phyloP scores from a whole-genome alignment of 1,140 invertebrate species.

The Zeugodacus cucurbitae region DNA sequence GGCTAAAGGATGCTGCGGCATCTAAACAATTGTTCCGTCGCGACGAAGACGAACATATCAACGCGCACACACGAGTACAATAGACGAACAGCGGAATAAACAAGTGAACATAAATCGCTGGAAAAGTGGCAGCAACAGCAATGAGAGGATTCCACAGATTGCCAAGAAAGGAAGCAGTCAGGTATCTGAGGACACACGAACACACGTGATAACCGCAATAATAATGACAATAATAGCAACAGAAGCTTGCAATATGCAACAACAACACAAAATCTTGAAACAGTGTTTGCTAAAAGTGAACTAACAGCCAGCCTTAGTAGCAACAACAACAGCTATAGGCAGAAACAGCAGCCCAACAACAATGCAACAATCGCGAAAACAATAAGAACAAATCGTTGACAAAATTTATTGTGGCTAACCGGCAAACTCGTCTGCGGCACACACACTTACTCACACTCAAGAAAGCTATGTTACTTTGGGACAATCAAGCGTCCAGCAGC shows the following conservation, averaged over 20 bases:
- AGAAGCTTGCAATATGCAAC: slow-evolving; percentile 32
- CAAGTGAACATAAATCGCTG: slow-evolving; percentile 11
- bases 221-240: slow-evolving; percentile 14
- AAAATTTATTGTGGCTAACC: slow-evolving; percentile 26
- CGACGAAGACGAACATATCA: not conserved
- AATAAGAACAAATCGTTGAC: slow-evolving; percentile 37
- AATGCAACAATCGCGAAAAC: not conserved
- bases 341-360: slow-evolving; percentile 4
- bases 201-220: not conserved
- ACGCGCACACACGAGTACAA: not conserved
- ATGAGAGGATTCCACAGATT: not conserved
- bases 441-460: not conserved
- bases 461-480: not conserved
- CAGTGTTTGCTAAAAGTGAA: not conserved
- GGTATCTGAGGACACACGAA: not conserved
- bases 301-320: not conserved
- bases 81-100: not conserved
- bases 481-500: not conserved
- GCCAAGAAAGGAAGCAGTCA: slow-evolving; percentile 14
- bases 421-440: slow-evolving; percentile 7
- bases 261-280: not conserved
- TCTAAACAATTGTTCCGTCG: not conserved
- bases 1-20: not conserved
- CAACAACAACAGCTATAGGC: not conserved
- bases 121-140: not conserved